Evolutionary conservation across 2,797 vertebrate genomes (phyloP).

Genomic region (Knipowitschia caucasica): DNA sequence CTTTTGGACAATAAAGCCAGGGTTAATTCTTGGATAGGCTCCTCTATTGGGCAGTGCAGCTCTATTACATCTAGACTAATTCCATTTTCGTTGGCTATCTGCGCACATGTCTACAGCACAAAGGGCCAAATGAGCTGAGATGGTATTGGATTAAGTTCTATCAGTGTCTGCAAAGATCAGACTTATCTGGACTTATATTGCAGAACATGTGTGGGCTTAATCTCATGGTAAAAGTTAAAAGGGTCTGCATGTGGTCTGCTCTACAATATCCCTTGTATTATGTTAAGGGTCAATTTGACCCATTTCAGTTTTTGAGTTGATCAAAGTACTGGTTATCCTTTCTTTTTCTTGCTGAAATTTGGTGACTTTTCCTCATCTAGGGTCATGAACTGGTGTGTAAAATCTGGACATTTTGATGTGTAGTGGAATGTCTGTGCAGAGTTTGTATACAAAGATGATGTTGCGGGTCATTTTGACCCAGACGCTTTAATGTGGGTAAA

Average conservation of each 20-base stretch:
- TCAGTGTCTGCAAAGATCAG: conserved; percentile 43
- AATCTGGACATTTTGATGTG: too few species aligned
- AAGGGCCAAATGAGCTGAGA: conserved; percentile 54
- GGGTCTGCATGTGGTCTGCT: conserved; percentile 9
- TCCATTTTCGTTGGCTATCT: conserved; percentile 66
- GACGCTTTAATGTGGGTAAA: too few species aligned
- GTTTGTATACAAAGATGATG: too few species aligned
- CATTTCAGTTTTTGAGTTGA: too few species aligned
- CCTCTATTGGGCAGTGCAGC: conserved; percentile 61
- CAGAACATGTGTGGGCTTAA: conserved; percentile 30
- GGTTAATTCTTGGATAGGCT: conserved; percentile 60
- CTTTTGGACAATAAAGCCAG: conserved; percentile 51
- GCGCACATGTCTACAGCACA: conserved; percentile 59
- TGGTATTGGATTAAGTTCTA: conserved; percentile 57
- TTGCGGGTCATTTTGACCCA: too few species aligned
- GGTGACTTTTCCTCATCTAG: too few species aligned
- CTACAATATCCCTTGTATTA: too few species aligned
- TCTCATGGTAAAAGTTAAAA: conserved; percentile 19
- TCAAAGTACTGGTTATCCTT: too few species aligned
- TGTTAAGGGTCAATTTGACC: too few species aligned
- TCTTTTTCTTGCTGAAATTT: too few species aligned
- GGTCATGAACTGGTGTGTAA: too few species aligned
- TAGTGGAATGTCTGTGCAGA: too few species aligned
- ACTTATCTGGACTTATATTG: conserved; percentile 25
- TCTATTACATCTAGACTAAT: conserved; percentile 74